phyloP scores from a whole-genome alignment of 92 coral and sea anemone genomes.

The Umimayanthus kanabou region DNA sequence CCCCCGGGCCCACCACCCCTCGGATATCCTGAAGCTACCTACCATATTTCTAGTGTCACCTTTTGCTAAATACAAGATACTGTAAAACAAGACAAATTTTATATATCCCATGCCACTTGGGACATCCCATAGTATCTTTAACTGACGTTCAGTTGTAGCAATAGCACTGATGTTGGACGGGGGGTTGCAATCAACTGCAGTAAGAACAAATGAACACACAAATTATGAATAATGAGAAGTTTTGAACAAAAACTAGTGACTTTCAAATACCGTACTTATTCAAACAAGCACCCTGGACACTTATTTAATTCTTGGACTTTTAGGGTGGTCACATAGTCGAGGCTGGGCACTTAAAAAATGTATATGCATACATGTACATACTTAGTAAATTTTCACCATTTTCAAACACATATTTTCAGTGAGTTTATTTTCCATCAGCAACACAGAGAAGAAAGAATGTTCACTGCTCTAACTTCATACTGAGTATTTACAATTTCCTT shows the following conservation, averaged over 20 bases:
- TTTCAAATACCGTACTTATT: background rate
- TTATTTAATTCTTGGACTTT: no score
- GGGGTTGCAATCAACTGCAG: background rate
- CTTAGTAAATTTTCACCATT: no score
- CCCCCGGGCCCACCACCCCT: no score
- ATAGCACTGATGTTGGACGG: background rate
- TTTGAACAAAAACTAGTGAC: background rate
- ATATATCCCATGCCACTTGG: background rate
- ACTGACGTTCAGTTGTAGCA: background rate
- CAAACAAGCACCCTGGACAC: no score
- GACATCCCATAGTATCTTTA: background rate
- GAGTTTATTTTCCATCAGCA: no score
- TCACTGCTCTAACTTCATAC: no score
- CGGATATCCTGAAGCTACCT: background rate
- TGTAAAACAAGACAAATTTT: background rate
- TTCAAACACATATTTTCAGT: no score
- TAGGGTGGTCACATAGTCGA: no score
- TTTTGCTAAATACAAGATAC: constrained; percentile 8
- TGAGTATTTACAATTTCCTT: no score
- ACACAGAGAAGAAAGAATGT: no score
- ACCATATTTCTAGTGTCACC: background rate
- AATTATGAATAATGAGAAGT: background rate
- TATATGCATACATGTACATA: no score
- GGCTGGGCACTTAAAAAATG: no score
- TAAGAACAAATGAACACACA: background rate